Percentiles rank a stretch among this genome's conserved stretches.
These are phyloP conservation scores for Antrozous pallidus DNA, from an alignment of 2,797 vertebrate species.

Conservation along the genomic window DNA sequence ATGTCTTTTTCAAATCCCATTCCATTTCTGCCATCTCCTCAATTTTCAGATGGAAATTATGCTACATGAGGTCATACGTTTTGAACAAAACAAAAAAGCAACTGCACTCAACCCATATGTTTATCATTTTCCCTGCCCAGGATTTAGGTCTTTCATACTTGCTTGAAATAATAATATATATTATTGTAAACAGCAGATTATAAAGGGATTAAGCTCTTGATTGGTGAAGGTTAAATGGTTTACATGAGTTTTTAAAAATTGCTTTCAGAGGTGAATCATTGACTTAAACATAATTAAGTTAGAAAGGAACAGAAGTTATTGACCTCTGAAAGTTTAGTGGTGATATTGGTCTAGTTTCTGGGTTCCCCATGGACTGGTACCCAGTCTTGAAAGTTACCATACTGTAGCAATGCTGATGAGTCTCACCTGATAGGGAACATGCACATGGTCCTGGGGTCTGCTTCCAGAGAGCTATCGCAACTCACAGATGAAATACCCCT, in stretches of 20 bases:
- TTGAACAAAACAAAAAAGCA: not conserved
- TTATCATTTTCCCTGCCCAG: not conserved
- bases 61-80: constrained; percentile 2
- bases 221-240: not conserved
- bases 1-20: not conserved
- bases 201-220: constrained; percentile 4
- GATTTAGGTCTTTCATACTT: constrained; percentile 43
- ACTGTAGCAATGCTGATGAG: not conserved
- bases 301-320: not conserved
- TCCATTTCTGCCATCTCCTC: not conserved
- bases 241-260: constrained; percentile 31
- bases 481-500: not conserved
- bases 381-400: not conserved
- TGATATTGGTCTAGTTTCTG: not conserved
- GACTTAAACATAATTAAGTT: not conserved
- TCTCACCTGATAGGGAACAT: not conserved
- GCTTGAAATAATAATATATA: constrained; percentile 47
- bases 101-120: not conserved
- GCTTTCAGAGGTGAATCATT: not conserved
- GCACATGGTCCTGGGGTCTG: not conserved
- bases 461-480: not conserved
- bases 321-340: not conserved
- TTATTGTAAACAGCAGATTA: constrained; percentile 27
- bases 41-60: not conserved
- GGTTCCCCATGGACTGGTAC: not conserved